Base-by-base conservation (phyloP, 2,797 vertebrate genomes). In the Hirundo rustica region DNA sequence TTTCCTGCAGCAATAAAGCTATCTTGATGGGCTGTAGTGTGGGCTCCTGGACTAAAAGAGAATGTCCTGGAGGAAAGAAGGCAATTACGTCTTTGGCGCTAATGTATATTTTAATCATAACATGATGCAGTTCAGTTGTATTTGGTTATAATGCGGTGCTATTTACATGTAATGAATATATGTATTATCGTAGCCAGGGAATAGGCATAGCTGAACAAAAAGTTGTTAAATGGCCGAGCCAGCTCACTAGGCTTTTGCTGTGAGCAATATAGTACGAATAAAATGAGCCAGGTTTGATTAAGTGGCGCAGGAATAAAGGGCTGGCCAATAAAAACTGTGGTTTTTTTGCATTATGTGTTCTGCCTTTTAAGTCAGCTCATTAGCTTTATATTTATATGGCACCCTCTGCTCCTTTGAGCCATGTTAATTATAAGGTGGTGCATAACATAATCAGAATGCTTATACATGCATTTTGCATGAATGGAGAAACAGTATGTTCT, bases 301-400 rank as follows among this genome's bases (percentile, higher is more conserved):
- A 72, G 78, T 84, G 51, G 61, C 26, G 45, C 55, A 3, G 12
- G 53, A 68, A 77, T 83, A 66, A 32, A 68, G 19, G 64, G 47
- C 26, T 45, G 40, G 74, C 62, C 88, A 93, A 87, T 67, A 95
- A 91, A 82, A 91, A 4, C 44, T 32, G 11, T 40, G 25, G 25
- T 1, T 40, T 92, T 95, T 93, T 95, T 94, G 61, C 36, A 27
- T 91, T 84, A 75, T 80, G 45, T 6, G 9, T 55, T 80, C 82
- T 84, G 67, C 45, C 61, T 93, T 93, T 97, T 90, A 94, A 97
- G 88, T 94, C 86, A 93, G 45, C 58, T 94, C 85, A 82, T 86
- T 88, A 93, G 65, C 88, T 96, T 93, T 80, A 29, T 92, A 89
- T 93, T 91, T 86, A 36, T 68, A 87, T 73, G 5, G 16, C 54